Evolutionary conservation across 2,888 invertebrate genomes (phyloP), one percentile per base, ranked within the genome.

Genomic region (Syrista parreyssii): DNA sequence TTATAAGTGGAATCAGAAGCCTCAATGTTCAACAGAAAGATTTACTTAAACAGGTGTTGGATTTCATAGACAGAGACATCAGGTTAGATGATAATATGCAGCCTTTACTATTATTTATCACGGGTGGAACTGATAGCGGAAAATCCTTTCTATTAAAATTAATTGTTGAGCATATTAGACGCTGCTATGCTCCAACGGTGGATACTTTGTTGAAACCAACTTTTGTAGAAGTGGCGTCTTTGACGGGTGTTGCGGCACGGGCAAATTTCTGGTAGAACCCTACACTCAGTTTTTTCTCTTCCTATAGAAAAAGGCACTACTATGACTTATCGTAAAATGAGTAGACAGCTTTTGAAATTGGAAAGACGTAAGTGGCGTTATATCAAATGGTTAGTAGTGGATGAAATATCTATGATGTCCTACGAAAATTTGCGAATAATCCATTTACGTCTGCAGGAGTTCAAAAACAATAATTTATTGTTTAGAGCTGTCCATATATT

Each of bases 231-330:
- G 80, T 85, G 68, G 81, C 83, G 76, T 84, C 88, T 68, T 80
- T 86, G 1, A 88, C 87, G 71, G 88, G 86, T 15, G 89, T 88
- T 69, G 88, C 88, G 79, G 87, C 88, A 11, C 79, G 81, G 3
- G 75, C 79, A n/a, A 30, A 68, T 84, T 6, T 73, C 69, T 71
- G 83, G 80, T 0, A 77, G 74, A 11, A 84, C 82, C 55, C 77
- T 82, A n/a, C 81, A 82, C 40, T 72, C 40, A 36, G 69, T 77
- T 32, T 76, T 82, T 68, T 75, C 79, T 40, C 75, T 84, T n/a
- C 77, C 77, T 12, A 80, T 84, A 32, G 78, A 84, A 40, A 82
- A 84, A 80, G 80, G 78, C 73, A 80, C 76, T 74, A 74, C 79
- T 32, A 81, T 80, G 15, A 75, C 73, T 6, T 76, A 78, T 77